A percentile compares a stretch with the other conserved stretches of the same genome.
These are phyloP conservation scores for Peucedramus taeniatus DNA, from an alignment of 2,113 vertebrate species.

Conservation along the genomic window DNA sequence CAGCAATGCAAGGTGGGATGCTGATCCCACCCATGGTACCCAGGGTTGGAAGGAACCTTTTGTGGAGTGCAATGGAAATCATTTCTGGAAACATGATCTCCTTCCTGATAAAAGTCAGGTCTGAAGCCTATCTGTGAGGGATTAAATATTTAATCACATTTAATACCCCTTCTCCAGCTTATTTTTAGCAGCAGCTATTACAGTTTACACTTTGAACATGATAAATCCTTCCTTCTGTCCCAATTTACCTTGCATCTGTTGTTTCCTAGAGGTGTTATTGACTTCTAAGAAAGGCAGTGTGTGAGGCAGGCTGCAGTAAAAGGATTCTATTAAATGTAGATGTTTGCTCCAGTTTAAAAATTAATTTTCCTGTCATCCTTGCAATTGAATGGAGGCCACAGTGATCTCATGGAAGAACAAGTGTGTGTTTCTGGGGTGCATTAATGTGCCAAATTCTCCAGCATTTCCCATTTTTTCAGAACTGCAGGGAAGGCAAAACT, in stretches of 20 bases:
- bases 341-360: not conserved
- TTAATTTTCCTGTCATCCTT: not conserved
- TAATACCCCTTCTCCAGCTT: not conserved
- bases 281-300: not conserved
- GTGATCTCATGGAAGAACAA: not conserved
- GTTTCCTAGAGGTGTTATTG: not conserved
- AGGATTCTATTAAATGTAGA: not conserved
- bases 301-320: not conserved
- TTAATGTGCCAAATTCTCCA: not conserved
- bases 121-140: not conserved
- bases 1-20: not conserved
- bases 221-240: not conserved
- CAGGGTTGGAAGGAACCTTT: not conserved
- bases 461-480: not conserved
- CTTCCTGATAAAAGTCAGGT: not conserved
- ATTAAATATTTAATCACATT: not conserved
- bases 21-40: not conserved
- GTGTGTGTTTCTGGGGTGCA: not conserved
- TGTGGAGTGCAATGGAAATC: not conserved
- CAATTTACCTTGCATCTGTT: not conserved
- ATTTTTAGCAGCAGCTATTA: slow-evolving; percentile 13
- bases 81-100: not conserved
- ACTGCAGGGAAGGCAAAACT: not conserved
- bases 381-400: not conserved
- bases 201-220: not conserved